phyloP scores from a whole-genome alignment of 2,797 vertebrate genomes.

The Tenualosa ilisha region DNA sequence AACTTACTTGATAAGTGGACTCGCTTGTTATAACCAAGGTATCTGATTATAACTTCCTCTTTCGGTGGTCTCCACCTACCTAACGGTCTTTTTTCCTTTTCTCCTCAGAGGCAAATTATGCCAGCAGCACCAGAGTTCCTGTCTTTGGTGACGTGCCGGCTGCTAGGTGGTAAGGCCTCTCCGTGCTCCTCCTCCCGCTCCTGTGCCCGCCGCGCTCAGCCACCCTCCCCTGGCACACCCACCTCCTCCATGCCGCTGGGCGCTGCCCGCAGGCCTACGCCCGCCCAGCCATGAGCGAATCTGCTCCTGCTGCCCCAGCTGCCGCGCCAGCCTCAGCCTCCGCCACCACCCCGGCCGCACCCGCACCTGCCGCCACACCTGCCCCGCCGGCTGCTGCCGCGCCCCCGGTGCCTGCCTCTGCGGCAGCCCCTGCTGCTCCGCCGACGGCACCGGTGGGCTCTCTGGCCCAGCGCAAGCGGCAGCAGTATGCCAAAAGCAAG shows the following conservation, averaged over 20 bases:
- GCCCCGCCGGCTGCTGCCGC: conserved; percentile 74
- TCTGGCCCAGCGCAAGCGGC: conserved; percentile 97
- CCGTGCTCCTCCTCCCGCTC: conserved; percentile 81
- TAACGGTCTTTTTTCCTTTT: conserved; percentile 28
- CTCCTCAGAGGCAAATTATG: conserved; percentile 92
- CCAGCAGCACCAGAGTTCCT: conserved; percentile 90
- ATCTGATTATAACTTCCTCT: no score
- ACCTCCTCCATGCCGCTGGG: conserved; percentile 76
- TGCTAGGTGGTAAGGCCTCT: conserved; percentile 84
- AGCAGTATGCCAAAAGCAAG: conserved; percentile 99
- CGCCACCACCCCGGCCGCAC: conserved; percentile 60
- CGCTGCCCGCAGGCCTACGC: conserved; percentile 92
- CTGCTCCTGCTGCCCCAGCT: conserved; percentile 78
- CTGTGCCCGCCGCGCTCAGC: conserved; percentile 69
- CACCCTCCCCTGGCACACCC: conserved; percentile 74
- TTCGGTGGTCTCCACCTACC: background rate
- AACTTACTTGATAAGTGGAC: background rate
- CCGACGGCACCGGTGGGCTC: conserved; percentile 87
- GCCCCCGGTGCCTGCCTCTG: conserved; percentile 69
- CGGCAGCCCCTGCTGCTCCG: conserved; percentile 74
- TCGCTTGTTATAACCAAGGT: background rate
- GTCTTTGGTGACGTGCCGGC: conserved; percentile 91
- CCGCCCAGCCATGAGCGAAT: conserved; percentile 91
- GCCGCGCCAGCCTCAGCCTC: conserved; percentile 70
- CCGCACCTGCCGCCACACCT: conserved; percentile 66